Base-by-base conservation (phyloP, 2,797 vertebrate genomes). In the Rhyacichthys aspro region DNA sequence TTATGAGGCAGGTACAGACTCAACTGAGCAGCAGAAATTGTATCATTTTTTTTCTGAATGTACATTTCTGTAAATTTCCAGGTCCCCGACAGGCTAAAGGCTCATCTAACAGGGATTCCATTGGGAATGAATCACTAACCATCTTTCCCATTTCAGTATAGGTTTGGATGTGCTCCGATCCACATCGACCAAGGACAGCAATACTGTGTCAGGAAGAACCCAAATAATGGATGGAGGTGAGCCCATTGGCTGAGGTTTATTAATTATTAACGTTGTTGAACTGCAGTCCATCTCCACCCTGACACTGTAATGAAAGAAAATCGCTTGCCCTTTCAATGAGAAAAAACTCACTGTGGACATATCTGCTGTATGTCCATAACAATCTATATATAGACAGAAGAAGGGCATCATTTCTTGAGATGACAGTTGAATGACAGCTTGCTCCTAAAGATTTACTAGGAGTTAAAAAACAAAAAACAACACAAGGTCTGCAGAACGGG, bases 191-290 rank as follows among this genome's bases (percentile, higher is more conserved):
- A 59, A 75, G 82, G 82, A 85, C 76, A 81, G 79, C 69, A 82
- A 86, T 78, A 72, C 7, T 74, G 79, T 88, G 81, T 82, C 73
- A 74, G 72, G 70, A 72, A 75, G 69, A 19, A 54, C 47, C 65
- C 77, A 67, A 86, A 88, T 90, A 90, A 89, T 86, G 80, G 83
- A 89, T 86, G 86, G 86, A 63, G 48, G 71, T 53, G 69, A 87
- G 72, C 76, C 68, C 79, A 43, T 59, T 67, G 55, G 77, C 75
- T 34, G 66, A 76, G 71, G 70, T 72, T 80, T 70, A 70, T 89
- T 82, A 89, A 90, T 89, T 90, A 90, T 90, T 89, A 84, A 90
- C 88, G 88, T 72, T 73, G 84, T 82, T 74, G 78, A 78, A 84
- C 76, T 38, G 69, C 82, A 84, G 80, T 81, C 74, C 82, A 86